Evolutionary conservation across 2,797 vertebrate genomes (phyloP), one percentile per base, ranked within the genome.

Genomic region (Poliocrania exsul): DNA sequence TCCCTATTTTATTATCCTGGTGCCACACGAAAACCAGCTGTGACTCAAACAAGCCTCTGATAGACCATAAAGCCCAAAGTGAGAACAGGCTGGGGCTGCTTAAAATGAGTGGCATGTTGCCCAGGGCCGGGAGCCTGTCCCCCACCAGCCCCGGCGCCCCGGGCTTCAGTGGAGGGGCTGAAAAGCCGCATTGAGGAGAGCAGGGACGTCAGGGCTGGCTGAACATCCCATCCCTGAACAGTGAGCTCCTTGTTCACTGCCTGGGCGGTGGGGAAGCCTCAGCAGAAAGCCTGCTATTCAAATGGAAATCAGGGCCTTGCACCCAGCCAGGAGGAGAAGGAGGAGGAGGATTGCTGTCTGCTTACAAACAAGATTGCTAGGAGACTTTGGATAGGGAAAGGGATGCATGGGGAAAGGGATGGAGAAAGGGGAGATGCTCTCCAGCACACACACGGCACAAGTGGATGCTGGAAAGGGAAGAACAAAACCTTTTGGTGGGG

Each of bases 261-360:
- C 94, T 80, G 88, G 93, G 96, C 88, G 9, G 61, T 44, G 95
- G 95, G 90, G 96, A 97, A 97, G 93, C 95, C 96, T 96, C 90
- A 72, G 96, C 96, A 97, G 96, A 98, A 97, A 97, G 93, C 87
- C 61, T 90, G 78, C 93, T 96, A 98, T 98, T 98, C 97, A 98
- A 81, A 98, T 98, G 98, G 98, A 98, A 98, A 98, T 98, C 89
- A 97, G 95, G 93, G 92, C 92, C 97, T 97, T 86, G 81, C 86
- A 92, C 78, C 69, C 94, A 97, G 97, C 96, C 96, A 85, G 81
- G 79, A 93, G 96, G 49, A 81, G 69, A 37, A 71, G 80, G 35
- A 95, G 54, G 42, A 96, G 80, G 71, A 95, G 95, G 88, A 66
- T 16, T 3, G 4, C 11, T 9, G 50, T 61, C 75, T 91, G 46